Base-by-base conservation (phyloP, 30 jellyfish, hydroid and myxozoan genomes). In the Turritopsis rubra region DNA sequence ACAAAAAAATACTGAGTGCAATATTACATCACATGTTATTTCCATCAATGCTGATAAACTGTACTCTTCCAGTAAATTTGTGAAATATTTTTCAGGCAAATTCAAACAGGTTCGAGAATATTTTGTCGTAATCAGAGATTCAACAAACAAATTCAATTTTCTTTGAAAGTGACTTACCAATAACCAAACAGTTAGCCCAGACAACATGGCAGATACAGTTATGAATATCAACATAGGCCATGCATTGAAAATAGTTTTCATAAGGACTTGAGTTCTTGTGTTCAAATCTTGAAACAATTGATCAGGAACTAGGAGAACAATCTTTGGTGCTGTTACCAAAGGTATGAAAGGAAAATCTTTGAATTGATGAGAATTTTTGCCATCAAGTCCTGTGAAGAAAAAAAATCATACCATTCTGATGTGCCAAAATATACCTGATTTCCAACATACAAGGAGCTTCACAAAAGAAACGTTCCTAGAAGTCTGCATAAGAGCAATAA, bases 171-270 rank as follows among this genome's bases (percentile, higher is more conserved):
- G 16, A 5, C 96, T 75, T 75, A 92, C 98, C 95, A 92, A 71
- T 31, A 85, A 77, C 98, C 98, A 92, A 52, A 92, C 93, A 60
- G 89, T 87, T 3, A 92, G 89, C 21, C 98, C 98, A 73, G 96
- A 83, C 52, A 92, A 83, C 53, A 89, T 83, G 19, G 98, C 98
- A 0, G 98, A 92, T 52, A 87, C 98, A 0, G 89, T 79, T 18
- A 92, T 92, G 71, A 92, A 92, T 18, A 87, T 89, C 53, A 92
- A 79, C 98, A 92, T 92, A 1, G 98, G 98, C 98, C 98, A 92
- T n/a, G 98, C 90, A 70, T 92, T 92, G 25, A 88, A 86, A 16
- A 92, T 84, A 1, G 98, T 92, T 24, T 78, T 92, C 96, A 92
- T 74, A 52, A 92, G 86, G 9, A 92, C 98, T 53, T 87, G 95